Evolutionary conservation across 2,888 invertebrate species (phyloP), one percentile per base, ranked within the genome.

Genomic region (Acanthosepion esculentum): DNA sequence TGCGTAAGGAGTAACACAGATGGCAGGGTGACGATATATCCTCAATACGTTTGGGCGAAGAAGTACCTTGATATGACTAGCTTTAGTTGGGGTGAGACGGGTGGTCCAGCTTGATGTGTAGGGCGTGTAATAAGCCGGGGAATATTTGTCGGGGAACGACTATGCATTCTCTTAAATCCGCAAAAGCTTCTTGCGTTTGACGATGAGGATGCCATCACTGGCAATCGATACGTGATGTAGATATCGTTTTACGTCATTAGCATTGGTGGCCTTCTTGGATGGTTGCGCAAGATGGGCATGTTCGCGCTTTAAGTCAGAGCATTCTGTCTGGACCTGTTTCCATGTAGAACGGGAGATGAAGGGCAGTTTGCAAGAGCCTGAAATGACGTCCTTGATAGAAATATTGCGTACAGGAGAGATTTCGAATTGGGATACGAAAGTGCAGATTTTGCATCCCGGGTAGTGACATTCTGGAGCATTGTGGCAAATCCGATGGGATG

Each of bases 231-330:
- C 94, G 23, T 78, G 55, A 7, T 95, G 23, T 2, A 96, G 94
- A 59, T 96, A 95, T 20, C 95, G 48, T 94, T 95, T 95, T 4
- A 95, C 95, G 91, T 95, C 95, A 48, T 94, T 48, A 41, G 94
- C 55, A 50, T 95, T 92, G 48, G 95, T 95, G 29, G 53, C 33
- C 64, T 95, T 95, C 91, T 95, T 94, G 3, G 95, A 95, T 6
- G 95, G 95, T 50, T 95, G 95, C 5, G 8, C 91, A 23, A 95
- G 94, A 91, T 95, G 95, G 91, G 95, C 95, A 93, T 95, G 94
- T 26, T 95, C 94, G 18, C 95, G 94, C 20, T 95, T 92, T 15
- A 95, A 64, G 50, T 96, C 95, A 48, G 94, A 59, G 94, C 95
- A 95, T 93, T 95, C 96, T 29, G 92, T 20, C 94, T 96, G 95